Evolutionary conservation across 2,888 invertebrate genomes (phyloP), one percentile per base, ranked within the genome.

Genomic region (Oligia fasciuncula): DNA sequence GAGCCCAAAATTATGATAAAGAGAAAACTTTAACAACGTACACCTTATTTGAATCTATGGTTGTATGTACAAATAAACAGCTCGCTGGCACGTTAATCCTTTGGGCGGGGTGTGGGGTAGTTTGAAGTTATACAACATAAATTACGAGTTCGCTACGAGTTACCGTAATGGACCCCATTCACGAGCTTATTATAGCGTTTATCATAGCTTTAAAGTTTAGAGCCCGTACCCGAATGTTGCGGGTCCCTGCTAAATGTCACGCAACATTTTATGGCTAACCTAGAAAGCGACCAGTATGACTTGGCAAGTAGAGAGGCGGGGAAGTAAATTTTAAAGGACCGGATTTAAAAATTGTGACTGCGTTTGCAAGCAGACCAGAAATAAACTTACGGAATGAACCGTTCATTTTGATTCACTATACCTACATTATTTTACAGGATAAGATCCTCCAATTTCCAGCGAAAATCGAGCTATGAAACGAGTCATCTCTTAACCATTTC

Each of bases 81-180:
- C 76, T 77, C 85, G 84, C 87, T 89, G 85, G 85, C 83, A 88
- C 88, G 88, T 91, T 91, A 91, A 91, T 90, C 88, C 87, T 82
- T 57, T 75, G 84, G 85, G 86, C 83, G 73, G 84, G 85, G 85
- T 88, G 86, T 83, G 81, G 81, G 86, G 84, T 88, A 91, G 87
- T 92, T 91, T 88, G 84, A 91, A 93, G 91, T 93, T 92, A 87
- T 85, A 89, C 84, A 89, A 89, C 91, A 91, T 94, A 91, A 93
- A 93, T 93, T 93, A 91, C 90, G 87, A 91, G 91, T 91, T 90
- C 80, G 84, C 86, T 87, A 83, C 86, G 90, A 90, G 88, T 91
- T 88, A 90, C 90, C 84, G 85, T 91, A 92, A 92, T 91, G 89
- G 88, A 89, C 89, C 86, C 89, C 85, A 93, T 92, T 88, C 86